Base-by-base conservation (phyloP, 64 coral and sea anemone species). In the Porites lutea region DNA sequence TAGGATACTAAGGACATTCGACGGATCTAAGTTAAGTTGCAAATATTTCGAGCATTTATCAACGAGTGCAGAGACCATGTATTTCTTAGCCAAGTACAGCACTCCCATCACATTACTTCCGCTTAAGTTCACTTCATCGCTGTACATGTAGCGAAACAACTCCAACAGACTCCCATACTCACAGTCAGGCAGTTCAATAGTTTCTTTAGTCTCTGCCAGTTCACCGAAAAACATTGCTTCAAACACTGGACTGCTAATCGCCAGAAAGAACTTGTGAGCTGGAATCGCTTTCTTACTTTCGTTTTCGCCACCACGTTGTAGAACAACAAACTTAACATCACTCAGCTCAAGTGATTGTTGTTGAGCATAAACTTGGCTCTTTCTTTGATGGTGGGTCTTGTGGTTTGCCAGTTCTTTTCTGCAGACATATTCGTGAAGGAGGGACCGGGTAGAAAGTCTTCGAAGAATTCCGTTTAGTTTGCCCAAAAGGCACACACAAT, bases 141-240 rank as follows among this genome's bases (percentile, higher is more conserved):
- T 65, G 79, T 82, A 82, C 23, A 82, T 64, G 58, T 44, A 82
- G 37, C 79, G 79, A 48, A 82, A 82, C 23, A 82, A 57, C 59
- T 82, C 79, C 79, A 82, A 64, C 43, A 82, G 23, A 66, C 59
- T 65, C 43, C 65, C 59, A 43, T 61, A 82, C 45, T 82, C 37
- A 59, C 59, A 82, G 59, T 66, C 79, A 63, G 79, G 79, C 59
- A 82, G 44, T 82, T 82, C 79, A 82, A 82, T 49, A 1, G 59
- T 48, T 4, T 82, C 79, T 48, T 2, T 65, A 64, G 59, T 65
- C 13, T 82, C 79, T 13, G 79, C 59, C 18, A 82, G 18, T 2
- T 82, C 79, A 82, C 45, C 58, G 59, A 65, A 82, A 82, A 82
- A 49, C 79, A 82, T 82, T 27, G 79, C 79, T 82, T 82, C 59